Percentiles rank a stretch among this genome's conserved stretches.
Evolutionary conservation across 2,797 vertebrate genomes (phyloP).

Genomic region (Capromys pilorides): DNA sequence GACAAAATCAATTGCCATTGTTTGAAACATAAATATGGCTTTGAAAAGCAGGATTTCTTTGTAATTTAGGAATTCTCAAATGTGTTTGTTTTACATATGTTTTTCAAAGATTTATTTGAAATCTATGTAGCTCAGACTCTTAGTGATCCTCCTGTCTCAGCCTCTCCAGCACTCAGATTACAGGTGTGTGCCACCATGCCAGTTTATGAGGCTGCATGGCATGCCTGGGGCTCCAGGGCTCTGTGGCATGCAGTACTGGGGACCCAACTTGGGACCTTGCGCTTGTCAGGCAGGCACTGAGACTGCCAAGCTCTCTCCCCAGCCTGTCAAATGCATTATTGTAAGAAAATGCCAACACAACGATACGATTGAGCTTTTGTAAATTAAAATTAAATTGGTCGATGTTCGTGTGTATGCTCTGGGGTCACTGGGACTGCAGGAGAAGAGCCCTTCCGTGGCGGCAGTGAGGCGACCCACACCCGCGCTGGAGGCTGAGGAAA

Average conservation of each 20-base stretch:
- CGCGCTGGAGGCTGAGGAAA: background rate
- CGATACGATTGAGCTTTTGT: background rate
- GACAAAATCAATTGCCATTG: background rate
- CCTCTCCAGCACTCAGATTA: too few relatives aligned
- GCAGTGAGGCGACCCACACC: background rate
- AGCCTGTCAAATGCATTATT: background rate
- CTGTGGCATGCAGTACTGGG: too few relatives aligned
- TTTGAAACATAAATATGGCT: background rate
- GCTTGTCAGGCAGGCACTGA: too few relatives aligned
- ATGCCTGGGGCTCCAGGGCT: too few relatives aligned
- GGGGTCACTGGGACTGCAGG: background rate
- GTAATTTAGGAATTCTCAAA: slow-evolving; percentile 7
- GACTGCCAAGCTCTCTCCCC: too few relatives aligned
- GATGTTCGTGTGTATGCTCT: background rate
- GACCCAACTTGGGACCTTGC: too few relatives aligned
- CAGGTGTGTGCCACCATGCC: too few relatives aligned
- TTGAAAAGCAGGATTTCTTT: background rate
- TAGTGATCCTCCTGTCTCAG: too few relatives aligned
- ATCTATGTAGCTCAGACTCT: too few relatives aligned
- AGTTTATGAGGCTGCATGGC: too few relatives aligned
- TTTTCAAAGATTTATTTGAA: too few relatives aligned
- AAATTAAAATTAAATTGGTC: slow-evolving; percentile 10
- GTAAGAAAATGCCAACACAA: background rate
- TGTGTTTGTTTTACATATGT: background rate
- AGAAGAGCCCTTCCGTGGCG: background rate